A percentile compares a stretch with the other conserved stretches of the same genome.
Evolutionary conservation across 2,113 vertebrate genomes (phyloP).

Genomic region (Tiliqua scincoides): DNA sequence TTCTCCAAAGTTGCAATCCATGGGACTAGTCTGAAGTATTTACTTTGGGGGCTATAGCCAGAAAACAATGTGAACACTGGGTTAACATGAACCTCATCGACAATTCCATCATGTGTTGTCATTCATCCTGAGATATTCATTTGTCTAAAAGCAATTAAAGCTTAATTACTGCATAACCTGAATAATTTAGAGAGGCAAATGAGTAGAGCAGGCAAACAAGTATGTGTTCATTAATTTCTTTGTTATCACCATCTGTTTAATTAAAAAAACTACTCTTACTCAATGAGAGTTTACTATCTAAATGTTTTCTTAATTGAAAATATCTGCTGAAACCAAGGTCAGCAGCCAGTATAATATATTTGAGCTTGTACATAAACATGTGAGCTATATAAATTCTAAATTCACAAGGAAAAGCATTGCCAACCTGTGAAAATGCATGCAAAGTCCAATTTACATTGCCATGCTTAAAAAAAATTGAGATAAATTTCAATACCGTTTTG

Average conservation of each 20-base stretch:
- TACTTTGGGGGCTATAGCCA: constrained; percentile 45
- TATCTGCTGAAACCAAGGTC: constrained; percentile 69
- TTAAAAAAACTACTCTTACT: constrained; percentile 77
- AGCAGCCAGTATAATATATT: constrained; percentile 72
- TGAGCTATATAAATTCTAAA: constrained; percentile 67
- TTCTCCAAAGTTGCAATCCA: background rate
- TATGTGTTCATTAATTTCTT: constrained; percentile 79
- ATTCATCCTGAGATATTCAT: constrained; percentile 77
- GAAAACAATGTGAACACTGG: background rate
- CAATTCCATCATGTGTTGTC: constrained; percentile 67
- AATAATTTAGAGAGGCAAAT: constrained; percentile 82
- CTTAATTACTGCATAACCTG: constrained; percentile 78
- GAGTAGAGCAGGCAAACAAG: constrained; percentile 72
- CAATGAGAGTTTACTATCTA: constrained; percentile 77
- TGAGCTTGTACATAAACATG: constrained; percentile 60
- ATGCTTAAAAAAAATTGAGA: background rate
- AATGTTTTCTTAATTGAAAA: constrained; percentile 76
- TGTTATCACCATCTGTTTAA: constrained; percentile 81
- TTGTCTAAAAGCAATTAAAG: constrained; percentile 80
- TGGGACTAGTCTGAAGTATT: background rate
- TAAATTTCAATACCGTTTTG: too few species aligned
- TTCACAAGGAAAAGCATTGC: constrained; percentile 56
- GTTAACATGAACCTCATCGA: constrained; percentile 44
- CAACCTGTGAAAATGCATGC: constrained; percentile 45
- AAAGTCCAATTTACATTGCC: background rate